Percentiles rank a stretch among this genome's conserved stretches.
phyloP scores from a whole-genome alignment of 2,888 invertebrate species.

The Pinctada fucata region DNA sequence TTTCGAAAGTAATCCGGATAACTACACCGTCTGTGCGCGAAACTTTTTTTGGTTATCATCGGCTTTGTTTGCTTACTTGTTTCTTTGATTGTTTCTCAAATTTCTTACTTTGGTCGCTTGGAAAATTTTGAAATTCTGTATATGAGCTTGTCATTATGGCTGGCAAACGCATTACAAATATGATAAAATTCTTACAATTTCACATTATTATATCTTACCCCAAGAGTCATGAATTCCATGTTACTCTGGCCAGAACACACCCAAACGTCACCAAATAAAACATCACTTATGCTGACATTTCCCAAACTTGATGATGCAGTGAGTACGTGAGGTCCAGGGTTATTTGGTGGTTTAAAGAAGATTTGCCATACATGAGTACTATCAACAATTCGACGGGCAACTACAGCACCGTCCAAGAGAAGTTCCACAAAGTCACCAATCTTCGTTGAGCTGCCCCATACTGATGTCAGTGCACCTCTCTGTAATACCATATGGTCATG shows the following conservation, averaged over 20 bases:
- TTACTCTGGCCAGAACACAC: conserved; percentile 74
- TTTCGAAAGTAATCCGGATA: no score
- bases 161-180: no score
- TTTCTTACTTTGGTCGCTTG: no score
- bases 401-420: not conserved
- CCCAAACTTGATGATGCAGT: conserved; percentile 53
- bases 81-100: no score
- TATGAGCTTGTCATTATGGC: no score
- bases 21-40: no score
- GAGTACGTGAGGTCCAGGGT: conserved; percentile 53
- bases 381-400: conserved; percentile 2
- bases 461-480: conserved; percentile 21
- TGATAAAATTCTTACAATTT: no score
- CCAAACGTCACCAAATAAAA: conserved; percentile 75
- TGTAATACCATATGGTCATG: conserved; percentile 51
- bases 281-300: conserved; percentile 19
- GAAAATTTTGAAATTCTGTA: no score
- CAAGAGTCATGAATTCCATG: conserved; percentile 61
- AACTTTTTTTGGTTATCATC: no score
- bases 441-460: conserved; percentile 44
- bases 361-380: conserved; percentile 49
- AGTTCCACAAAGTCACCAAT: conserved; percentile 29
- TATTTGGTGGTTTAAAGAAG: conserved; percentile 44
- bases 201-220: conserved; percentile 30
- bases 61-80: no score